Evolutionary conservation across 2,888 invertebrate genomes (phyloP), one percentile per base, ranked within the genome.

Genomic region (Sturmia bella): DNA sequence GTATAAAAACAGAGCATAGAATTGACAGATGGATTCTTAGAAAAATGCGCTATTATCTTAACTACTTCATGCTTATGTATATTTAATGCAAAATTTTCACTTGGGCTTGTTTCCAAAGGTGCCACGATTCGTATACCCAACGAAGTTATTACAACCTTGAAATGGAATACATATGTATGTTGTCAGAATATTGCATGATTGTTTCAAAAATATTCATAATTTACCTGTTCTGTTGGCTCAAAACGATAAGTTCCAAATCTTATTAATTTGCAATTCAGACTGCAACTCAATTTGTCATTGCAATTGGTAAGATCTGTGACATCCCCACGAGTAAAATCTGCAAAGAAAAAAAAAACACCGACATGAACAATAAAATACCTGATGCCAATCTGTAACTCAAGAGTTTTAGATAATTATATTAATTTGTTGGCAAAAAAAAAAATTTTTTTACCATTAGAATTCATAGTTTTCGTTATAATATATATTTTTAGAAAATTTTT

Each of bases 201-300:
- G n/a, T 7, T 24, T 5, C 1, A 11, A 11, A 11, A 61, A 3
- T 92, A 2, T 11, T 12, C 15, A 88, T 90, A n/a, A n/a, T n/a
- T n/a, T n/a, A 97, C 95, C 90, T 94, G 93, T 88, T 96, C 95
- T 80, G 92, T 93, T 27, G 96, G 95, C 84, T 94, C 92, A 87
- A 95, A 95, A 91, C 95, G 94, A 89, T 96, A 96, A 15, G 96
- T 96, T 45, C 98, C 97, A 88, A 98, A 95, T 84, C 97, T 93
- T 73, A 97, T 94, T 19, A 95, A 95, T 85, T 96, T 93, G 89
- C 97, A 97, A 17, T 92, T 91, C 12, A 96, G 87, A 57, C 92
- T 90, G n/a, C 93, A 93, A 68, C 92, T 92, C 61, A 92, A 87
- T 56, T 92, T 91, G 84, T 92, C 89, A 41, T 84, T 21, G 12